Percentiles rank a stretch among this genome's conserved stretches.
phyloP scores from a whole-genome alignment of 2,113 vertebrate species.

The Cryptomyrus ogoouensis region DNA sequence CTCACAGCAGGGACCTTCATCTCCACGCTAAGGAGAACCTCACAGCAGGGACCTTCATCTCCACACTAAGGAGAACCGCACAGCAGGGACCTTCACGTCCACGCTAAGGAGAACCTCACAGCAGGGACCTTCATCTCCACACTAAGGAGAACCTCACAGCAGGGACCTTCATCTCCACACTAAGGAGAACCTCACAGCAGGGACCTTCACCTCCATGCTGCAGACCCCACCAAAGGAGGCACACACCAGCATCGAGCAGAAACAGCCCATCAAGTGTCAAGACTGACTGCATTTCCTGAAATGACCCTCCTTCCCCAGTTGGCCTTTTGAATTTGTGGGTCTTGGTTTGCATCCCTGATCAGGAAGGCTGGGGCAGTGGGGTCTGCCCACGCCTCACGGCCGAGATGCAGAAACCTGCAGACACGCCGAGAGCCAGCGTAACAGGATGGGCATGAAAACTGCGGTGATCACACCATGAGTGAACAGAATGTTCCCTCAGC shows the following conservation, averaged over 20 bases:
- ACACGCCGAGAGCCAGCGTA: background rate
- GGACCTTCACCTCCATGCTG: too few species aligned
- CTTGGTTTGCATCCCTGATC: background rate
- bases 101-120: too few species aligned
- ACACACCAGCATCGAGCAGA: background rate
- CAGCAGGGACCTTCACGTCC: too few species aligned
- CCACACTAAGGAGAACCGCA: too few species aligned
- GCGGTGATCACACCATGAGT: background rate
- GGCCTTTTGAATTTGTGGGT: background rate
- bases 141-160: too few species aligned
- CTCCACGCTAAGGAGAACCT: too few species aligned
- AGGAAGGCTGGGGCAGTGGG: background rate
- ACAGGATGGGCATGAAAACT: background rate
- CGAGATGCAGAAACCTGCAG: background rate
- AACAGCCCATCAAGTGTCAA: background rate
- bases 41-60: too few species aligned
- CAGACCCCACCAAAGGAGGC: background rate
- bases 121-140: too few species aligned
- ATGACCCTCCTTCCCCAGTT: background rate
- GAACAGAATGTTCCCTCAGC: background rate
- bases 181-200: too few species aligned
- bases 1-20: too few species aligned
- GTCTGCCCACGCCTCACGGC: background rate
- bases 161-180: too few species aligned
- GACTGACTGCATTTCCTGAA: background rate